Conservation (phyloP, 2,113 vertebrate species). For the Albula goreensis region DNA sequence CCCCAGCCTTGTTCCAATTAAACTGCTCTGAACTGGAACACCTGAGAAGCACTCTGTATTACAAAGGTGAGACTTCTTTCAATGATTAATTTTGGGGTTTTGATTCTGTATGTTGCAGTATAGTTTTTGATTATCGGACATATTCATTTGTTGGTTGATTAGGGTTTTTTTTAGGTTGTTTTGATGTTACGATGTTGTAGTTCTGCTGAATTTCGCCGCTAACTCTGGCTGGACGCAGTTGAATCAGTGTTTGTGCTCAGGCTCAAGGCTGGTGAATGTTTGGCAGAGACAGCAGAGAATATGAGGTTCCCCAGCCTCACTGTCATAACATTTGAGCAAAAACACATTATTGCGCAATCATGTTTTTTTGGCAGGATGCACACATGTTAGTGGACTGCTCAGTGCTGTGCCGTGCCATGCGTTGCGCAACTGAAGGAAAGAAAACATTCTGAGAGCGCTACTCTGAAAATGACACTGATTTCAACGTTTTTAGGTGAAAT, state of each 20-base stretch:
- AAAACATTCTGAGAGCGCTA: not conserved
- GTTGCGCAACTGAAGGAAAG: conserved; percentile 19
- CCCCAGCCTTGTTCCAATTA: not conserved
- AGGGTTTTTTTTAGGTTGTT: not conserved
- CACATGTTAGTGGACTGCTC: conserved; percentile 1
- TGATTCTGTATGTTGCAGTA: not conserved
- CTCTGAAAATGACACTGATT: conserved; percentile 6
- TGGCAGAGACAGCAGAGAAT: not conserved
- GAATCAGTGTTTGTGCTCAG: not conserved
- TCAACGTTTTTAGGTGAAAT: not conserved
- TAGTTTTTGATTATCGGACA: not conserved
- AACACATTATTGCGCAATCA: conserved; percentile 15
- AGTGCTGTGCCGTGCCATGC: not conserved
- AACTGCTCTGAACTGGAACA: not conserved
- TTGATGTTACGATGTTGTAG: not conserved
- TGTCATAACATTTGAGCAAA: not conserved
- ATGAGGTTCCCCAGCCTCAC: not conserved
- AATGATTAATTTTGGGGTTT: not conserved
- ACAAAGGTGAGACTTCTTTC: conserved; percentile 5
- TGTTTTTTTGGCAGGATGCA: not conserved
- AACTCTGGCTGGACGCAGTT: not conserved
- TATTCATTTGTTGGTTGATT: not conserved
- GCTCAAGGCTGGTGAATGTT: not conserved
- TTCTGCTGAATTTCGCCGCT: not conserved
- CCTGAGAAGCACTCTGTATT: not conserved